Evolutionary conservation across 2,888 invertebrate species (phyloP).

Genomic region (Eilema depressum): DNA sequence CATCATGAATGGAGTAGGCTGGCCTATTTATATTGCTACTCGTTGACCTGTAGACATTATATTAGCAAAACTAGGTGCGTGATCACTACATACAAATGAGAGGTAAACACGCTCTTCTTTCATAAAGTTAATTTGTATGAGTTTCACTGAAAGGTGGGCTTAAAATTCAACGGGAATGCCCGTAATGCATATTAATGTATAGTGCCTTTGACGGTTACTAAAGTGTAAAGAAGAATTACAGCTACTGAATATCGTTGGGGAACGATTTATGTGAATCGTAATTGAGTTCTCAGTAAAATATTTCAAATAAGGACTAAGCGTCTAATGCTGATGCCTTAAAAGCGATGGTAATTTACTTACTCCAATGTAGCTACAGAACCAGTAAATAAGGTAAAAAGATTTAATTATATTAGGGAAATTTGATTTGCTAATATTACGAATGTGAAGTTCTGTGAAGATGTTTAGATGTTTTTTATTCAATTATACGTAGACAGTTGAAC

Average conservation of each 20-base stretch:
- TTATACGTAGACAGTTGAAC: too few relatives aligned
- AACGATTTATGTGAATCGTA: neutral
- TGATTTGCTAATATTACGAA: too few relatives aligned
- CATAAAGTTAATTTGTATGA: slow-evolving; percentile 36
- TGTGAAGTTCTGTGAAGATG: too few relatives aligned
- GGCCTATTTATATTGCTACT: slow-evolving; percentile 18
- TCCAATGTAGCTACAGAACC: neutral
- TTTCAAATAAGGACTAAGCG: neutral
- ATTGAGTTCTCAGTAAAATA: neutral
- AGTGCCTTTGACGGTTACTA: slow-evolving; percentile 10
- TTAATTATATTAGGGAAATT: too few relatives aligned
- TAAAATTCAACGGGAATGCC: slow-evolving; percentile 6
- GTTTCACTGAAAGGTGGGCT: slow-evolving; percentile 11
- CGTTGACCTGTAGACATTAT: slow-evolving; percentile 39
- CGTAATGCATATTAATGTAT: slow-evolving; percentile 22
- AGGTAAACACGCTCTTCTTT: slow-evolving; percentile 40
- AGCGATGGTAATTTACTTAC: neutral
- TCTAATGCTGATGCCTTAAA: neutral
- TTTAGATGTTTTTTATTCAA: too few relatives aligned
- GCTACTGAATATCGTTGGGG: neutral
- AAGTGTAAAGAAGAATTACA: slow-evolving; percentile 9
- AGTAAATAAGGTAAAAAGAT: neutral
- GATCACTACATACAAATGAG: slow-evolving; percentile 41
- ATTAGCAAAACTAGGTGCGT: slow-evolving; percentile 40
- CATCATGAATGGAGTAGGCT: slow-evolving; percentile 19